A percentile compares a stretch with the other conserved stretches of the same genome.
phyloP scores from a whole-genome alignment of 2,888 invertebrate species.

The Netelia fuscicornis region DNA sequence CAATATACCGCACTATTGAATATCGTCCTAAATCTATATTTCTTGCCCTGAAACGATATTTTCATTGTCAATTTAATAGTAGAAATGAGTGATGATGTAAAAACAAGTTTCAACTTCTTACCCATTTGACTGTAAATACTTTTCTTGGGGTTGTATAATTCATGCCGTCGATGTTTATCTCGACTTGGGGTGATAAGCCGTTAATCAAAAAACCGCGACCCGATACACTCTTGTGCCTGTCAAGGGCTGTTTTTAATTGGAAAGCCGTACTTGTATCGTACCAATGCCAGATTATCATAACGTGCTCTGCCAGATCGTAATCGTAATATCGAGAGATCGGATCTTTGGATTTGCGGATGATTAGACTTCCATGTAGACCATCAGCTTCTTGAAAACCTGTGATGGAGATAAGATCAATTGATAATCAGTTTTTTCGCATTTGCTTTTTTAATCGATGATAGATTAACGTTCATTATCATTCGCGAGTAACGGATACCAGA shows the following conservation, averaged over 20 bases:
- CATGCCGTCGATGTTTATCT: constrained; percentile 66
- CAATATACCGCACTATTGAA: constrained; percentile 83
- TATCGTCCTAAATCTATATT: constrained; percentile 81
- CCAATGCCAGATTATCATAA: constrained; percentile 86
- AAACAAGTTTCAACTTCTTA: constrained; percentile 54
- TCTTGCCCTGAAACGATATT: constrained; percentile 72
- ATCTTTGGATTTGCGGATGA: constrained; percentile 81
- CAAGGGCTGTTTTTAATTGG: constrained; percentile 73
- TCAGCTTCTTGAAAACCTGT: constrained; percentile 84
- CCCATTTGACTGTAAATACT: constrained; percentile 74
- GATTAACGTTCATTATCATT: constrained; percentile 27
- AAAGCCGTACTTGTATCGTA: constrained; percentile 74
- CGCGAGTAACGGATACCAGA: background rate
- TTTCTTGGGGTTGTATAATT: constrained; percentile 73
- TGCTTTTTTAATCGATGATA: background rate
- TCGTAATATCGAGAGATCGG: constrained; percentile 83
- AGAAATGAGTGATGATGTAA: no score
- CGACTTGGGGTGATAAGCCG: constrained; percentile 75
- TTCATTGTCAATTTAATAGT: background rate
- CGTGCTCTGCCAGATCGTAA: constrained; percentile 85
- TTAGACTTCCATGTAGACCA: constrained; percentile 84
- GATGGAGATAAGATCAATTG: background rate
- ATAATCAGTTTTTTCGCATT: constrained; percentile 1
- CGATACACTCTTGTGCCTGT: constrained; percentile 67
- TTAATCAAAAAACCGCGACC: constrained; percentile 78